These are phyloP conservation scores for Amphiura filiformis DNA, from an alignment of 35 echinoderm and acorn worm species.

Conservation along the genomic window DNA sequence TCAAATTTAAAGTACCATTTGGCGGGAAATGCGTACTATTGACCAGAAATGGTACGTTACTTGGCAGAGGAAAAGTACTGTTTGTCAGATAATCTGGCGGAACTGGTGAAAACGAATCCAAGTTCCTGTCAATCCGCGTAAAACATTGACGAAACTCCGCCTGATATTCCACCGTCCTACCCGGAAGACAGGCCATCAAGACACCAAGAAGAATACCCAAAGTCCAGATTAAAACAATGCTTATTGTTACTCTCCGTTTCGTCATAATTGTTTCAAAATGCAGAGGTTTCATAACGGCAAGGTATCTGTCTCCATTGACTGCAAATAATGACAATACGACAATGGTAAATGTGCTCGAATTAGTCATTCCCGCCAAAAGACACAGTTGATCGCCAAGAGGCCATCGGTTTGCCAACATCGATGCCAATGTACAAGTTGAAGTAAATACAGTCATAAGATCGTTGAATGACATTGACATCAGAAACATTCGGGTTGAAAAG, in stretches of 20 bases:
- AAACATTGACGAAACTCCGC: neutral
- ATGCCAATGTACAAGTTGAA: neutral
- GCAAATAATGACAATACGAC: neutral
- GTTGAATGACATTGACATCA: neutral
- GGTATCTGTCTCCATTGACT: neutral
- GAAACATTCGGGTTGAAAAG: neutral
- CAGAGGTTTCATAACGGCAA: neutral
- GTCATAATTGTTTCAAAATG: neutral
- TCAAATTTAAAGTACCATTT: neutral
- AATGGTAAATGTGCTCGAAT: neutral
- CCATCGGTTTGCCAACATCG: neutral
- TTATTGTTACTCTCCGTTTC: neutral
- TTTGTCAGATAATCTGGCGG: no score
- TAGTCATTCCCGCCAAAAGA: neutral
- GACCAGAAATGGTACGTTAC: no score
- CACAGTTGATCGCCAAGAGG: neutral
- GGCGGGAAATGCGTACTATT: neutral
- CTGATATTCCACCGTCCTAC: neutral
- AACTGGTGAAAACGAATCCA: no score
- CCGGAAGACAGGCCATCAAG: neutral
- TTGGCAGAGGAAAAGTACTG: no score
- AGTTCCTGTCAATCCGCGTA: neutral
- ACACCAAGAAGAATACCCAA: neutral
- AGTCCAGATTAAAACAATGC: neutral
- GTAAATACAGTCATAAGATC: neutral